A percentile compares a stretch with the other conserved stretches of the same genome.
phyloP scores from a whole-genome alignment of 2,113 vertebrate species.

The Gnathonemus longibarbis region DNA sequence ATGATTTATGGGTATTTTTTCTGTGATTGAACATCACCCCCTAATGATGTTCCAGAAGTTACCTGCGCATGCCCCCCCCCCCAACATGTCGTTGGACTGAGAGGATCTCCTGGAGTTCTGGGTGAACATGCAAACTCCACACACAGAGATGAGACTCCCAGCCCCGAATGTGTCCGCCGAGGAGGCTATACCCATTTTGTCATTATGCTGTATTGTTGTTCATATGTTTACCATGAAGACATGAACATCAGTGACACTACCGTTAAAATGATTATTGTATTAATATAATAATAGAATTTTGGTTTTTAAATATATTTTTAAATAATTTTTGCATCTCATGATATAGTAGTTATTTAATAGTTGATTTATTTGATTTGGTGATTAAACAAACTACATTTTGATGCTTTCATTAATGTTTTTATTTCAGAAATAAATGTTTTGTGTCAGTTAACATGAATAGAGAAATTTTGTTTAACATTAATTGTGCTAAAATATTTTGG shows the following conservation, averaged over 20 bases:
- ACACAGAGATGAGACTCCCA: neutral
- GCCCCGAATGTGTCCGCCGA: neutral
- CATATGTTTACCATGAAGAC: neutral
- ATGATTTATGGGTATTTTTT: neutral
- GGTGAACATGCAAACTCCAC: neutral
- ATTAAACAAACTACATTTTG: neutral
- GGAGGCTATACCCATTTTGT: neutral
- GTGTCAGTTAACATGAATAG: neutral
- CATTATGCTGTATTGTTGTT: neutral
- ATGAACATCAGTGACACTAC: neutral
- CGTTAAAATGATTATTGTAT: neutral
- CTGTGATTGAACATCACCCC: no score
- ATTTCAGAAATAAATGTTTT: neutral
- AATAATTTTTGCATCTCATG: no score
- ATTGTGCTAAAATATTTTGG: neutral
- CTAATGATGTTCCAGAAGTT: neutral
- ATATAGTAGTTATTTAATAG: neutral
- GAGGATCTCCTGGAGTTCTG: neutral
- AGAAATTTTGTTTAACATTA: neutral
- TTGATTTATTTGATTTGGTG: neutral
- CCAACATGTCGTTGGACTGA: neutral
- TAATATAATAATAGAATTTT: neutral
- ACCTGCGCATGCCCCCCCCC: neutral
- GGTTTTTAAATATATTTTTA: neutral
- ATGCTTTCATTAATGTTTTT: neutral